Evolutionary conservation across 2,888 invertebrate genomes (phyloP), one percentile per base, ranked within the genome.

Genomic region (Caenorhabditis sp.): DNA sequence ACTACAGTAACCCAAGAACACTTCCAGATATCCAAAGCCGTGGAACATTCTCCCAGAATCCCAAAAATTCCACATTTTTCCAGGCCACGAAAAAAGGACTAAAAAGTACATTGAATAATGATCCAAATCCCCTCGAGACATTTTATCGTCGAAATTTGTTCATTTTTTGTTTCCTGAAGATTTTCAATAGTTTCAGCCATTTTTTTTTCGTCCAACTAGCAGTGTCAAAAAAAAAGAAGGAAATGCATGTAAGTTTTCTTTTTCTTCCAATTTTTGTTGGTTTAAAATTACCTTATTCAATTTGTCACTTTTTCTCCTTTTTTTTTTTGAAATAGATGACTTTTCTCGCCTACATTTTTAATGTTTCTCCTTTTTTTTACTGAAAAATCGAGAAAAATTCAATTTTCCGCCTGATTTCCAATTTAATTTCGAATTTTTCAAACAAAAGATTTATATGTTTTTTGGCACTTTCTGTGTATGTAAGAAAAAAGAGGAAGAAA

Each of bases 171-270:
- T 38, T 38, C 38, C 14, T 38, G 38, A 14, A 38, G 38, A 38
- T 38, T 38, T 38, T 38, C 38, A 10, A 38, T 10, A 38, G 14
- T 38, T 10, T 38, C 14, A 10, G 7, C 14, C 38, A 50, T 7
- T 31, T 31, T 31, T 31, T 31, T 31, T 10, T 31, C 31, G 10
- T 7, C n/a, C n/a, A 7, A 31, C 31, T 31, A 31, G 10, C 31
- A 31, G 10, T 4, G 10, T 7, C 31, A 31, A 31, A 31, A 31
- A 31, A 10, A 31, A 10, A 10, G 10, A 31, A 31, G 10, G 31
- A 57, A 49, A 67, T 67, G 67, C 67, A 67, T 63, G 67, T 67
- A 63, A 67, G 67, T 67, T 63, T 38, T 38, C 62, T 43, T 65
- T 43, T 60, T 62, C 56, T 67, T 60, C 31, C n/a, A n/a, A n/a